Evolutionary conservation across 2,888 invertebrate genomes (phyloP).

Genomic region (Drosophila atroscutellata): DNA sequence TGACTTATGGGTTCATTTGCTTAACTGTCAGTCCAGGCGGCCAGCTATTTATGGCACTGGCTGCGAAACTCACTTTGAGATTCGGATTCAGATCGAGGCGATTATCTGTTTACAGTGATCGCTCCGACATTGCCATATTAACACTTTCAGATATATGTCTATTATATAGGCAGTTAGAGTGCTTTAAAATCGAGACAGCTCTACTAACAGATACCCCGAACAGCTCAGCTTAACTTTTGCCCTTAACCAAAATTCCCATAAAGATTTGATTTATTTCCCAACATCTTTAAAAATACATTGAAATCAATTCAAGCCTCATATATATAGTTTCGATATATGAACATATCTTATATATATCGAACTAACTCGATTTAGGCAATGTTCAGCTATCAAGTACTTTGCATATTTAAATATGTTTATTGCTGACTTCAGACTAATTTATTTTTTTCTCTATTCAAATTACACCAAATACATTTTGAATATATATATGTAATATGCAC

Average conservation of each 20-base stretch:
- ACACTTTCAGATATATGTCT: no score
- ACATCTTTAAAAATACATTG: background rate
- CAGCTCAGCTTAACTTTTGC: background rate
- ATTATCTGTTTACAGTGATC: conserved; percentile 19
- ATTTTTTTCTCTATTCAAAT: background rate
- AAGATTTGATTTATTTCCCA: background rate
- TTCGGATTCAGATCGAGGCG: background rate
- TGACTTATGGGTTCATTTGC: conserved; percentile 84
- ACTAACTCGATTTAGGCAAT: background rate
- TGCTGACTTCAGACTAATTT: background rate
- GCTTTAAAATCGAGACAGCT: background rate
- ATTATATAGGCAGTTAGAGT: background rate
- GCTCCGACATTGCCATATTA: background rate
- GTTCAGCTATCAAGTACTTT: background rate
- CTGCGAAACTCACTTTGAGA: background rate
- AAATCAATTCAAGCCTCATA: no score
- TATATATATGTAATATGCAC: background rate
- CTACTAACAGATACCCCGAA: background rate
- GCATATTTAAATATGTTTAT: background rate
- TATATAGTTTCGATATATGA: background rate
- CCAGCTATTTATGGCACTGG: conserved; percentile 62
- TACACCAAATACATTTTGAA: background rate
- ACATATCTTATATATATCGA: background rate
- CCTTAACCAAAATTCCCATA: background rate
- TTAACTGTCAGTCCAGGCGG: conserved; percentile 54